A percentile compares a stretch with the other conserved stretches of the same genome.
Evolutionary conservation across 1,140 invertebrate genomes (phyloP).

Genomic region (Cotesia vestalis): DNA sequence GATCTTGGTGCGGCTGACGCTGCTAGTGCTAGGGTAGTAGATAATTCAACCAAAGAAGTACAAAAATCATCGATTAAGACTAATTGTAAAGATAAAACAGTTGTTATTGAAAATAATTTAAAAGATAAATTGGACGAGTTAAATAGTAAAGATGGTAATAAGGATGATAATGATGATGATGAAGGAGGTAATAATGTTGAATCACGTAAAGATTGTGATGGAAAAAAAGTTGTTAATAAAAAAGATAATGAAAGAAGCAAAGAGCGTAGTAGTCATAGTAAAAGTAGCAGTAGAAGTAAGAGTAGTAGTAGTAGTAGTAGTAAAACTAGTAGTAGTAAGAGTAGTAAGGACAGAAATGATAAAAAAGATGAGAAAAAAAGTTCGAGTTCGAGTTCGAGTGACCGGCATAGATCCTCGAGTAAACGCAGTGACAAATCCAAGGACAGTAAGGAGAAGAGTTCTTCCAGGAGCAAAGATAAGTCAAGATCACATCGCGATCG

Average conservation of each 20-base stretch:
- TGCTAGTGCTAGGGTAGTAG: neutral
- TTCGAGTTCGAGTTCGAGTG: slow-evolving; percentile 43
- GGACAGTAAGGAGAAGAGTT: slow-evolving; percentile 37
- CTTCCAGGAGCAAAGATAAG: slow-evolving; percentile 41
- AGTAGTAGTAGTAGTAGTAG: slow-evolving; percentile 28
- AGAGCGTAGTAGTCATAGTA: slow-evolving; percentile 30
- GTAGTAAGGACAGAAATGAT: slow-evolving; percentile 34
- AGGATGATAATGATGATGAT: slow-evolving; percentile 26
- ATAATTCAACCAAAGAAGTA: slow-evolving; percentile 46
- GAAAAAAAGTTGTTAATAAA: slow-evolving; percentile 34
- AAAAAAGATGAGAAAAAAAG: slow-evolving; percentile 38
- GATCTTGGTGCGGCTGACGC: neutral
- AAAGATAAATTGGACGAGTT: slow-evolving; percentile 30
- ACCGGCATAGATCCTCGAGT: slow-evolving; percentile 40
- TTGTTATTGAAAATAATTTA: slow-evolving; percentile 38
- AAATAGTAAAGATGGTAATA: slow-evolving; percentile 22
- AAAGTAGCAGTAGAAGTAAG: neutral
- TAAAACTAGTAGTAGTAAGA: slow-evolving; percentile 18
- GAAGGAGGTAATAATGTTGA: slow-evolving; percentile 24
- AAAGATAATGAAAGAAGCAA: slow-evolving; percentile 38
- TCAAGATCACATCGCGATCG: slow-evolving; percentile 41
- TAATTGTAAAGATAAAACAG: slow-evolving; percentile 31
- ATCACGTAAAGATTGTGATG: slow-evolving; percentile 25
- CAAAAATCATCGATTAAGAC: slow-evolving; percentile 33
- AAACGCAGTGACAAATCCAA: slow-evolving; percentile 46